Conservation (phyloP, 2,797 vertebrate species). For the Diplodus sargus region DNA sequence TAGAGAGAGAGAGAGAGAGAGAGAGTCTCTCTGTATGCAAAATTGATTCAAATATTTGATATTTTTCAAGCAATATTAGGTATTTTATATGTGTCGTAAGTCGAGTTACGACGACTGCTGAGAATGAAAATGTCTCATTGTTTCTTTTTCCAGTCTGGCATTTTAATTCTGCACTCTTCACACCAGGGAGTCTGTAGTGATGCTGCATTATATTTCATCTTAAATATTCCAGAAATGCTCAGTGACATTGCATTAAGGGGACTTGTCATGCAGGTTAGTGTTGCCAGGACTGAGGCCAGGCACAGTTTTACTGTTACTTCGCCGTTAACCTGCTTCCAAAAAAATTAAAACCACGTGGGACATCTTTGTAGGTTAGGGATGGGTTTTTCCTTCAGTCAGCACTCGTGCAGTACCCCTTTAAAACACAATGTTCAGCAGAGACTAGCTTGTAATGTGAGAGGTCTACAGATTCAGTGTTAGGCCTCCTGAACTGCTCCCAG, state of each 20-base stretch:
- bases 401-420: no score
- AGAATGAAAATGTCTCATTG: neutral
- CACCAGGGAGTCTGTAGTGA: neutral
- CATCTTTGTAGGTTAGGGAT: no score
- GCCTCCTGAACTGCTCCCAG: no score
- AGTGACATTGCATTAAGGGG: no score
- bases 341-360: neutral
- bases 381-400: neutral
- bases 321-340: neutral
- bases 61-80: conserved; percentile 5
- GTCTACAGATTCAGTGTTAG: no score
- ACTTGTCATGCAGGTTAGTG: neutral
- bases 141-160: neutral
- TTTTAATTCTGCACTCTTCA: conserved; percentile 6
- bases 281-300: neutral
- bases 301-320: neutral
- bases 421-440: neutral
- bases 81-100: neutral
- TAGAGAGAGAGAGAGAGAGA: neutral
- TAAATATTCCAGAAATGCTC: neutral
- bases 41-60: conserved; percentile 16
- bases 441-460: no score
- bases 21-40: neutral
- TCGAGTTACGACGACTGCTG: neutral
- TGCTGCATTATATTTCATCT: neutral